phyloP scores from a whole-genome alignment of 30 jellyfish, hydroid and myxozoan species.

The Pseudorhiza aurosa region DNA sequence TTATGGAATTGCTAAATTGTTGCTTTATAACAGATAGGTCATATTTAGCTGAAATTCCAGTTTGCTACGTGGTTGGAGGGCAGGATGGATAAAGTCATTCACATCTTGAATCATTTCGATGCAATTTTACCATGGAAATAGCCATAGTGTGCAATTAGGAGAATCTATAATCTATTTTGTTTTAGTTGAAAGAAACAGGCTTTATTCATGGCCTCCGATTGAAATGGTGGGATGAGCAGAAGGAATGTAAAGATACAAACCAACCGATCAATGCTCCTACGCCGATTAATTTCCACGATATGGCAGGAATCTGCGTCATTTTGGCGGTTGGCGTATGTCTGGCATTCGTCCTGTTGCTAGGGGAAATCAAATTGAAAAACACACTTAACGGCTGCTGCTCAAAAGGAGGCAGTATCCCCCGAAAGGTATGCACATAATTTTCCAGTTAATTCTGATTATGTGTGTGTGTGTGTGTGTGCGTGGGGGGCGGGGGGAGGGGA shows the following conservation, averaged over 20 bases:
- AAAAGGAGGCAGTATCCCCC: constrained; percentile 27
- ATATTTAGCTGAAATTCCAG: no score
- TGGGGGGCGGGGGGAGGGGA: not conserved
- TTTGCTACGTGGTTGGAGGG: no score
- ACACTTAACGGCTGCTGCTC: not conserved
- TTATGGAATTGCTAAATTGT: no score
- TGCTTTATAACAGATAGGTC: no score
- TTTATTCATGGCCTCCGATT: constrained; percentile 71
- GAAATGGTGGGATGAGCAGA: constrained; percentile 89
- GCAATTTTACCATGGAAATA: no score
- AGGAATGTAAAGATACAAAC: constrained; percentile 57
- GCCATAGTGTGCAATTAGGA: not conserved
- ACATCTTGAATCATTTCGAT: no score
- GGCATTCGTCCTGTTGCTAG: constrained; percentile 44
- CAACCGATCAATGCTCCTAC: constrained; percentile 16
- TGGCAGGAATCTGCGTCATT: constrained; percentile 78
- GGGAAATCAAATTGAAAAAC: constrained; percentile 44
- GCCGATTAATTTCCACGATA: constrained; percentile 46
- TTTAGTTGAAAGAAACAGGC: constrained; percentile 75
- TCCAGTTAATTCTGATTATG: not conserved
- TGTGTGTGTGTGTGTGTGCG: not conserved
- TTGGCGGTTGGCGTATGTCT: constrained; percentile 69
- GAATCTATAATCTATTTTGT: not conserved
- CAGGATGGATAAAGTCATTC: no score
- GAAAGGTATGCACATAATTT: constrained; percentile 18